phyloP scores from a whole-genome alignment of 2,113 vertebrate genomes.

The Embiotoca jacksoni region DNA sequence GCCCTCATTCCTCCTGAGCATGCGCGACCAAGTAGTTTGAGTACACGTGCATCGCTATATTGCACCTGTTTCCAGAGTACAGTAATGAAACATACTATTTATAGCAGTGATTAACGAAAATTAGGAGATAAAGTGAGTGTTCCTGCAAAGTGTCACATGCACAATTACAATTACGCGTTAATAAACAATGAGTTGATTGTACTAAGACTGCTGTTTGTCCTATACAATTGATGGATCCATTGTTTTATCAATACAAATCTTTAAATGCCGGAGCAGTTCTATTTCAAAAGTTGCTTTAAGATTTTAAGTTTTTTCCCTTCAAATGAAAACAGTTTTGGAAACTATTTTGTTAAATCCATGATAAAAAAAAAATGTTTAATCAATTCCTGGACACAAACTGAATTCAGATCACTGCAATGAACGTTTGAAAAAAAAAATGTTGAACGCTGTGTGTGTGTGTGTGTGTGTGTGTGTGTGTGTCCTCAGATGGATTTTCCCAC shows the following conservation, averaged over 20 bases:
- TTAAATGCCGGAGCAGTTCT: too few relatives aligned
- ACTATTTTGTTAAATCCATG: not conserved
- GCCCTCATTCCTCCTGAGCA: constrained; percentile 41
- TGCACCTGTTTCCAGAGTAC: not conserved
- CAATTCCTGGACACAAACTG: not conserved
- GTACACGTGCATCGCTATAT: constrained; percentile 29
- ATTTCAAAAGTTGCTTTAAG: too few relatives aligned
- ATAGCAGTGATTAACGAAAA: too few relatives aligned
- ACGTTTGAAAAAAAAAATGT: not conserved
- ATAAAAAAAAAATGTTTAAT: too few relatives aligned
- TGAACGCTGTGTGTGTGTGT: constrained; percentile 5
- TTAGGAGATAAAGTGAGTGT: not conserved
- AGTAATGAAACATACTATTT: too few relatives aligned
- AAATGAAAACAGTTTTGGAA: not conserved
- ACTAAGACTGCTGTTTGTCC: not conserved
- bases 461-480: constrained; percentile 27
- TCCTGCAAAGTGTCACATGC: too few relatives aligned
- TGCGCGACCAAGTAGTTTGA: constrained; percentile 32
- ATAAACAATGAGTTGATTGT: not conserved
- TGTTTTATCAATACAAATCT: not conserved
- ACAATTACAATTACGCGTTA: too few relatives aligned
- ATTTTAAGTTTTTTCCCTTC: too few relatives aligned
- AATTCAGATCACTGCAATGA: not conserved
- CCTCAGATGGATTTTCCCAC: constrained; percentile 82
- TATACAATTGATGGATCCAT: not conserved